Percentiles rank a stretch among this genome's conserved stretches.
phyloP scores from a whole-genome alignment of 2,113 vertebrate genomes.

The Syngnathus scovelli region DNA sequence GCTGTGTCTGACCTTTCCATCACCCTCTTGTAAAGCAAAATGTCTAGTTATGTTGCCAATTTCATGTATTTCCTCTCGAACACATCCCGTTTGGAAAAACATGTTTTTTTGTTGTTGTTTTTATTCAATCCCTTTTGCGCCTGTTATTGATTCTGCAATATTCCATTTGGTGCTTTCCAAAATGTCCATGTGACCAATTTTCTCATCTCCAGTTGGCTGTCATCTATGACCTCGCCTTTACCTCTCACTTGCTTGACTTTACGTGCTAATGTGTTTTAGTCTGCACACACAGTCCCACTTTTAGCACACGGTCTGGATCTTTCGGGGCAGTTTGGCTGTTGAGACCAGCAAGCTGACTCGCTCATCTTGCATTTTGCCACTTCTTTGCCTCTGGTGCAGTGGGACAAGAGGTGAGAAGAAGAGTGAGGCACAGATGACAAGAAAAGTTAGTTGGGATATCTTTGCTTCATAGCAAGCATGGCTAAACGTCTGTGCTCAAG shows the following conservation, averaged over 20 bases:
- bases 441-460: not conserved
- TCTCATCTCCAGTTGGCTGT: slow-evolving; percentile 9
- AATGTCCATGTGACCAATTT: not conserved
- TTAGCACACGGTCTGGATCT: slow-evolving; percentile 25
- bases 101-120: not conserved
- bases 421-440: not conserved
- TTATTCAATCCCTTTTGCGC: not conserved
- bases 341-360: slow-evolving; percentile 27
- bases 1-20: slow-evolving; percentile 39
- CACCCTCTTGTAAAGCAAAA: slow-evolving; percentile 16
- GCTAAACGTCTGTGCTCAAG: too few species aligned
- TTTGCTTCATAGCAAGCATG: too few species aligned
- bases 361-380: slow-evolving; percentile 13
- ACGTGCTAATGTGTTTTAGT: not conserved
- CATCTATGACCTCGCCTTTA: slow-evolving; percentile 22
- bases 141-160: not conserved
- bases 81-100: not conserved
- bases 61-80: not conserved
- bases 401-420: slow-evolving; percentile 20
- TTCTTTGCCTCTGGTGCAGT: not conserved
- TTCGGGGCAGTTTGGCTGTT: slow-evolving; percentile 13
- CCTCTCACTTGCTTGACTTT: slow-evolving; percentile 13
- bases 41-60: not conserved
- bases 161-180: not conserved
- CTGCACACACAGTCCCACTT: not conserved